These are phyloP conservation scores for Laupala kohalensis DNA, from an alignment of 1,140 invertebrate genomes.

Conservation along the genomic window DNA sequence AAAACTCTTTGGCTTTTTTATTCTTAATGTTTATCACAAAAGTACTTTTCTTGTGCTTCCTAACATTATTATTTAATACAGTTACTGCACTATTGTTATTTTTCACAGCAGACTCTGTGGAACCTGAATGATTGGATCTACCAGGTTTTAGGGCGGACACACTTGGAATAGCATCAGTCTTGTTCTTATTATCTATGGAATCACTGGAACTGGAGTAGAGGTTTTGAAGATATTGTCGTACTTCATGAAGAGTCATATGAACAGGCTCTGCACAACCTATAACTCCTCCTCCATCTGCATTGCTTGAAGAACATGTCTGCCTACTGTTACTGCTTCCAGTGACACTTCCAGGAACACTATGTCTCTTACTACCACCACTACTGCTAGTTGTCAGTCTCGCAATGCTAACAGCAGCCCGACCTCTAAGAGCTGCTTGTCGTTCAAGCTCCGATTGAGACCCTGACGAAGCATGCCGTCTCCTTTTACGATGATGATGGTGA, in stretches of 20 bases:
- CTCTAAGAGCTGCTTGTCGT: neutral
- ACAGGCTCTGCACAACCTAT: constrained; percentile 43
- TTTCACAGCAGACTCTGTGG: constrained; percentile 1
- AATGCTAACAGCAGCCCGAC: neutral
- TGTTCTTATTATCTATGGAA: constrained; percentile 33
- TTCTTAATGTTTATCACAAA: constrained; percentile 44
- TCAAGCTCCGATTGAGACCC: constrained; percentile 9
- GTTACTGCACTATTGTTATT: constrained; percentile 1
- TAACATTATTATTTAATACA: constrained; percentile 20
- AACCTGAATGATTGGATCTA: neutral
- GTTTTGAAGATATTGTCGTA: constrained; percentile 64
- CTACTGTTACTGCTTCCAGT: constrained; percentile 20
- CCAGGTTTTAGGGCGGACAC: neutral
- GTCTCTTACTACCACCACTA: constrained; percentile 26
- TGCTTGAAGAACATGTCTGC: constrained; percentile 6
- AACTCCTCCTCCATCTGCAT: constrained; percentile 19
- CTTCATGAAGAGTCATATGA: constrained; percentile 74
- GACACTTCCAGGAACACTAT: constrained; percentile 36
- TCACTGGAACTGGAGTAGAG: constrained; percentile 57
- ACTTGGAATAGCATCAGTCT: neutral
- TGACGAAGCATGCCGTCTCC: constrained; percentile 35
- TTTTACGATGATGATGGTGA: constrained; percentile 41
- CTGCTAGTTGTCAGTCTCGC: neutral
- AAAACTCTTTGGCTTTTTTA: constrained; percentile 49
- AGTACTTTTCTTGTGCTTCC: constrained; percentile 38